Base-by-base conservation (phyloP, 2,113 vertebrate genomes). In the Ploceus nigricollis region DNA sequence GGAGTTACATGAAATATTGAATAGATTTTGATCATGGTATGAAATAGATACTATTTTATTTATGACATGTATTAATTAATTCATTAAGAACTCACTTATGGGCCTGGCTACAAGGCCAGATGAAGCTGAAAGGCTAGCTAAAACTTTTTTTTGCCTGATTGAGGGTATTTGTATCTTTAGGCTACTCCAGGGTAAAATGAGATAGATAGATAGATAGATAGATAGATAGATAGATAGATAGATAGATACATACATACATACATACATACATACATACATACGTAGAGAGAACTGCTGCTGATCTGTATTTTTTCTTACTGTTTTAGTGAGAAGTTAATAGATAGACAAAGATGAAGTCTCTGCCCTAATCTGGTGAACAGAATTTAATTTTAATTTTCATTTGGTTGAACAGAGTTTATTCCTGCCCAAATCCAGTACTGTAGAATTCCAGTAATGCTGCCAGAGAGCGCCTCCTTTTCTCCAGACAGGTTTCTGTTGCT, bases 41-140 rank as follows among this genome's bases (percentile, higher is more conserved):
- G 82, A 96, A 96, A 89, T 39, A 80, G 48, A 93, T 82, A 82
- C 56, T 95, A 63, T 91, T 94, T 96, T 96, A 96, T 96, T 96
- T 93, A 96, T 95, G 39, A 95, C 48, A 70, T 30, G 7, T 50
- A 86, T 92, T 85, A 82, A 82, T 94, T 82, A 84, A 91, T 96
- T 93, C 57, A 84, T 75, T 89, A 73, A 79, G 31, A 85, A 87
- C 28, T 95, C 10, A 3, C 20, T 90, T 73, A 66, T 61, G 54
- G 82, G 25, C 21, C 53, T 79, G 30, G 5, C 30, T 90, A 57
- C 78, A 95, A 95, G 82, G 61, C 70, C 58, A 87, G 28, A 65
- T 69, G 58, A 82, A 93, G 35, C 50, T 75, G 30, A 22, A 90
- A 91, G 40, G 8, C 20, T 58, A 54, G 47, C 13, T 47, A 47